Percentiles rank a stretch among this genome's conserved stretches.
phyloP scores from a whole-genome alignment of 2,797 vertebrate genomes.

The Siniperca scherzeri region DNA sequence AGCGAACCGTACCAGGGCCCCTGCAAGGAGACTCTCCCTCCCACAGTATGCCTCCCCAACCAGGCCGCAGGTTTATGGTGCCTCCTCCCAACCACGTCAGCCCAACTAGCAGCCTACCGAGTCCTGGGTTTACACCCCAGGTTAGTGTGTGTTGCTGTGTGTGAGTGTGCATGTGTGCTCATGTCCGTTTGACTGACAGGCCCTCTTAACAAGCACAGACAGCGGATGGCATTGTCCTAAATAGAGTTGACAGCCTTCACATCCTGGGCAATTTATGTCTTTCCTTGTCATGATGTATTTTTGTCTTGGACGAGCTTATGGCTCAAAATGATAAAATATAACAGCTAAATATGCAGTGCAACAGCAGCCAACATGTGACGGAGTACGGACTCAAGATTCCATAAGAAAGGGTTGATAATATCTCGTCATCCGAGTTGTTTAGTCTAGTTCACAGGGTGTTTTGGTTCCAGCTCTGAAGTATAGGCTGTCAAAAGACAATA shows the following conservation, averaged over 20 bases:
- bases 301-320: constrained; percentile 50
- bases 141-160: constrained; percentile 52
- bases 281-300: constrained; percentile 71
- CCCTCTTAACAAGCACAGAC: constrained; percentile 69
- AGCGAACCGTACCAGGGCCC: constrained; percentile 53
- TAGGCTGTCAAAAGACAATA: constrained; percentile 44
- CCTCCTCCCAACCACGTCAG: constrained; percentile 67
- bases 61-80: constrained; percentile 61
- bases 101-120: constrained; percentile 60
- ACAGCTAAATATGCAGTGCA: constrained; percentile 48
- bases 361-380: constrained; percentile 59
- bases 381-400: constrained; percentile 37
- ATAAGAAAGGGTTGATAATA: constrained; percentile 53
- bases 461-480: constrained; percentile 62
- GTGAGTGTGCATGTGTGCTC: constrained; percentile 24
- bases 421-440: constrained; percentile 79
- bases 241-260: constrained; percentile 79
- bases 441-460: constrained; percentile 78
- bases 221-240: constrained; percentile 72
- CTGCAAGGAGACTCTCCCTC: constrained; percentile 60
- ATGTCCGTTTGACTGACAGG: constrained; percentile 64
- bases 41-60: constrained; percentile 55
- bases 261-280: constrained; percentile 68
- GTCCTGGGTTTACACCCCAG: constrained; percentile 73
- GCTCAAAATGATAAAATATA: constrained; percentile 52